These are phyloP conservation scores for Apodemus speciosus DNA, from an alignment of 2,113 vertebrate genomes.

Conservation along the genomic window DNA sequence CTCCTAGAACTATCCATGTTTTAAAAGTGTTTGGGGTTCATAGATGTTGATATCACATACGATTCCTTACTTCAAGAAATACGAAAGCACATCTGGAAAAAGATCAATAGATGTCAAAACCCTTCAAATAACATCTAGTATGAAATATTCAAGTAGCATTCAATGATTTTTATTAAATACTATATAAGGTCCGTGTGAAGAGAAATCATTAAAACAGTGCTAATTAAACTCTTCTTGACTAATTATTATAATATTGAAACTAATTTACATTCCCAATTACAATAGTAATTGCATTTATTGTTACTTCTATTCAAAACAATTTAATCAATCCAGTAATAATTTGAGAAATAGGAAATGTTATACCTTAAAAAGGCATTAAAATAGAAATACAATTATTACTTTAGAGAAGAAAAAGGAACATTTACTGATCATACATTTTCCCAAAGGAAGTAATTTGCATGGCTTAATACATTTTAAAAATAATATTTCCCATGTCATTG, in stretches of 20 bases:
- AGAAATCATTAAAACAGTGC: constrained; percentile 53
- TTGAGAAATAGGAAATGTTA: constrained; percentile 33
- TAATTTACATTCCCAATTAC: constrained; percentile 65
- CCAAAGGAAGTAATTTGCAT: neutral
- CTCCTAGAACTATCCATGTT: neutral
- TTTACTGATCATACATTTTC: neutral
- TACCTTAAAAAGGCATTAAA: neutral
- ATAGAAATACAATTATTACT: neutral
- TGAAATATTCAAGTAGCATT: constrained; percentile 31
- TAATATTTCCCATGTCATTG: neutral
- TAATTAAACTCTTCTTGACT: constrained; percentile 59
- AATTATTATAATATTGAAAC: constrained; percentile 61
- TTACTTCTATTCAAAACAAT: constrained; percentile 50
- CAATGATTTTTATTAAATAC: constrained; percentile 48
- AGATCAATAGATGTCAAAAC: neutral
- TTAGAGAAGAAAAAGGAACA: neutral
- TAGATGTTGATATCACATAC: neutral
- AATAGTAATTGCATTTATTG: constrained; percentile 62
- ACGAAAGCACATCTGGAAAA: neutral
- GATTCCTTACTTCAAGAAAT: neutral
- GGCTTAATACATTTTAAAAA: neutral
- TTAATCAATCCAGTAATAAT: constrained; percentile 42
- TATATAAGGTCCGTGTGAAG: constrained; percentile 43
- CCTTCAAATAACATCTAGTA: neutral
- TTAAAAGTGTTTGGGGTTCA: neutral